A percentile compares a stretch with the other conserved stretches of the same genome.
Evolutionary conservation across 1,140 invertebrate genomes (phyloP).

Genomic region (Temnothorax curvispinosus): DNA sequence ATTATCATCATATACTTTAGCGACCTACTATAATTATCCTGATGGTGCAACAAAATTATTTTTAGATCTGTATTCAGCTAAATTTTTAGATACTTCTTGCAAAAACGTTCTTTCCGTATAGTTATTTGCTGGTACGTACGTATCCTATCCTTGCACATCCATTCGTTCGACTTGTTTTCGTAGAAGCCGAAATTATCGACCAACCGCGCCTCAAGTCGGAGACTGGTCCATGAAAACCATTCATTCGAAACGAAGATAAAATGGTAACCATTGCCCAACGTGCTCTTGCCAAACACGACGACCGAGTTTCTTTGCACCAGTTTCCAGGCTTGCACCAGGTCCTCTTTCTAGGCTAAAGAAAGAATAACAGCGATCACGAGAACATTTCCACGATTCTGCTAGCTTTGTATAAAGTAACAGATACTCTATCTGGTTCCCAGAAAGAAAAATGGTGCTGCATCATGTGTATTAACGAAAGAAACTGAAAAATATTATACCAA

Average conservation of each 20-base stretch:
- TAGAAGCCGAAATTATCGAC: constrained; percentile 7
- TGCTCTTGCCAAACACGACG: constrained; percentile 48
- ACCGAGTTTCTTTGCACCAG: constrained; percentile 61
- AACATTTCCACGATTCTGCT: constrained; percentile 51
- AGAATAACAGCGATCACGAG: constrained; percentile 37
- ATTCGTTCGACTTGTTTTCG: constrained; percentile 14
- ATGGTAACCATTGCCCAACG: constrained; percentile 48
- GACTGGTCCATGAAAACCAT: constrained; percentile 47
- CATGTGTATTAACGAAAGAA: neutral
- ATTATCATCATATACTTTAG: too few relatives aligned
- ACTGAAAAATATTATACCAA: neutral
- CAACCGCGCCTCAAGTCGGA: neutral
- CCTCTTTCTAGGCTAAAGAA: constrained; percentile 57
- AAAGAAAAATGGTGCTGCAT: neutral
- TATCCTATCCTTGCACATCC: neutral
- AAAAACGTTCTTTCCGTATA: too few relatives aligned
- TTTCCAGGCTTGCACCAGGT: constrained; percentile 53
- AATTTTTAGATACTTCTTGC: too few relatives aligned
- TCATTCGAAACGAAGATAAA: constrained; percentile 49
- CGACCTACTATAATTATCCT: too few relatives aligned
- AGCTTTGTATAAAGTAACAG: constrained; percentile 15
- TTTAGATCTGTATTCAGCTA: too few relatives aligned
- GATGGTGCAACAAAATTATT: too few relatives aligned
- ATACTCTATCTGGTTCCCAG: neutral
- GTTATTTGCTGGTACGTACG: neutral